Conservation (phyloP, 2,797 vertebrate genomes). For the Atherinosoma microstoma region DNA sequence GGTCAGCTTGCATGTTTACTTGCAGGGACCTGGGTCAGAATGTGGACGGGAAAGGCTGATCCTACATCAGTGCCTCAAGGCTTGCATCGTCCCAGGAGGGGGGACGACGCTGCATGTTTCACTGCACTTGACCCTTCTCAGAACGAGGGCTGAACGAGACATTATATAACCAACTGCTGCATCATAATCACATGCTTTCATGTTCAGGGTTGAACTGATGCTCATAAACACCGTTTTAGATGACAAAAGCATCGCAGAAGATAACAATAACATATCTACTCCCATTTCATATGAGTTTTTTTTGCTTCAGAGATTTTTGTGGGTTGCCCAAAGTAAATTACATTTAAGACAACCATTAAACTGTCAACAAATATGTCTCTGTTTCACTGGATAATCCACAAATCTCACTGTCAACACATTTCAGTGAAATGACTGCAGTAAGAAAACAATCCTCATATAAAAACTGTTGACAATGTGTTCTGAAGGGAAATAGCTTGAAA, state of each 20-base stretch:
- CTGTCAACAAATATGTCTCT: constrained; percentile 5
- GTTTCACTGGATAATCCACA: constrained; percentile 11
- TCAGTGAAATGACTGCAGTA: constrained; percentile 10
- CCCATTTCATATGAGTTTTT: neutral
- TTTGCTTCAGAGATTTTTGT: neutral
- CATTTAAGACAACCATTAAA: constrained; percentile 14
- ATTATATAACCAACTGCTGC: constrained; percentile 52
- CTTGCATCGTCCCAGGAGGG: constrained; percentile 34
- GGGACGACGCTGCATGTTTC: constrained; percentile 42
- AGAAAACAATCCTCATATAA: neutral
- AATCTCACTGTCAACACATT: constrained; percentile 12
- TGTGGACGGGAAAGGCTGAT: constrained; percentile 64
- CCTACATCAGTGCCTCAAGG: constrained; percentile 58
- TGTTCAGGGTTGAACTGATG: constrained; percentile 9
- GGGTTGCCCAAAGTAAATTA: constrained; percentile 18
- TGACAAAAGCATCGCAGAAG: constrained; percentile 3
- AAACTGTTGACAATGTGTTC: constrained; percentile 15
- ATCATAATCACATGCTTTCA: constrained; percentile 26
- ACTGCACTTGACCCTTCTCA: constrained; percentile 55
- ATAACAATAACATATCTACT: constrained; percentile 4
- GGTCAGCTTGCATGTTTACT: constrained; percentile 65
- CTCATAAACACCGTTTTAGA: constrained; percentile 2
- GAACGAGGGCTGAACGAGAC: constrained; percentile 24
- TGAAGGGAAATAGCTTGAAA: constrained; percentile 6
- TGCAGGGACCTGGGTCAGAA: constrained; percentile 47